These are phyloP conservation scores for Aplocera efformata DNA, from an alignment of 2,888 invertebrate genomes.

Conservation along the genomic window DNA sequence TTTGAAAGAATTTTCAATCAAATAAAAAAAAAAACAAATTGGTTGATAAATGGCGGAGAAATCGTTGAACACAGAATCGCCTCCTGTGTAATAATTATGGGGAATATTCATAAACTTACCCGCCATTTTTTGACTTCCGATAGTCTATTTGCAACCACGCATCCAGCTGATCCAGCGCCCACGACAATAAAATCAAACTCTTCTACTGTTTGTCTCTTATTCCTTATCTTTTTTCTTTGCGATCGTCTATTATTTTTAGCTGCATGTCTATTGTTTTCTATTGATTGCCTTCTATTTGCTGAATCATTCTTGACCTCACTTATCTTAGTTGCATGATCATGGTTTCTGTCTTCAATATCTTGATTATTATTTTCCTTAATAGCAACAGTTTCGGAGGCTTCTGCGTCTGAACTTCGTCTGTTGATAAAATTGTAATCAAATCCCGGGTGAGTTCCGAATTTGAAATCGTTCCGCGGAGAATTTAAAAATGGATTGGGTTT, in stretches of 20 bases:
- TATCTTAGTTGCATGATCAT: too few species aligned
- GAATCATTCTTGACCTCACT: too few species aligned
- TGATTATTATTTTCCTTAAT: constrained; percentile 23
- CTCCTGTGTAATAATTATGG: neutral
- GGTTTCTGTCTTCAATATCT: too few species aligned
- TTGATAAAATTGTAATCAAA: constrained; percentile 35
- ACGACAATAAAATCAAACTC: constrained; percentile 83
- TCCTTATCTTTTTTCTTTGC: constrained; percentile 35
- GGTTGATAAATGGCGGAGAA: too few species aligned
- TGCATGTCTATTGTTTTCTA: neutral
- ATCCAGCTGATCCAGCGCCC: constrained; percentile 85
- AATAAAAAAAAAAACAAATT: too few species aligned
- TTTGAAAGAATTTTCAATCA: too few species aligned
- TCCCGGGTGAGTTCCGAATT: constrained; percentile 26
- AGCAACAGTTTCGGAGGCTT: constrained; percentile 36
- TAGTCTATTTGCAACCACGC: constrained; percentile 83
- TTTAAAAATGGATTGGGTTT: constrained; percentile 35
- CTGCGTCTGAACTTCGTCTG: constrained; percentile 36
- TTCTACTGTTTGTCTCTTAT: constrained; percentile 46
- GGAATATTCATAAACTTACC: constrained; percentile 52
- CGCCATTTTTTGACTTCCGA: constrained; percentile 82
- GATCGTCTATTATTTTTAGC: too few species aligned
- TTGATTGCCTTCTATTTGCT: too few species aligned
- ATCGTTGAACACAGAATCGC: too few species aligned
- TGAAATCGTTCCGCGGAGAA: constrained; percentile 22